Conservation (phyloP, 2,888 invertebrate genomes). For the Lycia hirtaria region DNA sequence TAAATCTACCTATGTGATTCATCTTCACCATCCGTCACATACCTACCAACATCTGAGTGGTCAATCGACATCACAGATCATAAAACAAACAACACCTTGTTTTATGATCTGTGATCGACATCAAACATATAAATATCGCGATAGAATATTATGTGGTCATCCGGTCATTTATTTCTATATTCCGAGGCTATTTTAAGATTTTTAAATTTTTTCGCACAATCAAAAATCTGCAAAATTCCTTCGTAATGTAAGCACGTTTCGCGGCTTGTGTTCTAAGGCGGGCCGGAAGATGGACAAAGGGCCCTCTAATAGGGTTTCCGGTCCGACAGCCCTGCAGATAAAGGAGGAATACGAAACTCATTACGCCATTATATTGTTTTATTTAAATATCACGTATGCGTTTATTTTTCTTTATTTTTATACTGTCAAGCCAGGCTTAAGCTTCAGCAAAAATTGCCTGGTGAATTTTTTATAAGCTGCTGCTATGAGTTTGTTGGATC, state of each 20-base stretch:
- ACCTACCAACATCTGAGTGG: no score
- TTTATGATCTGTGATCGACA: no score
- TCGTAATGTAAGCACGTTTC: conserved; percentile 13
- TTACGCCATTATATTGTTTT: conserved; percentile 7
- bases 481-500: no score
- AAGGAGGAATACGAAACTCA: conserved; percentile 13
- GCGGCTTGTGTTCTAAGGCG: conserved; percentile 13
- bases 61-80: no score
- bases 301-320: conserved; percentile 35
- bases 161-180: no score
- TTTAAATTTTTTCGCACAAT: background rate
- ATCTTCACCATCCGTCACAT: no score
- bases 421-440: background rate
- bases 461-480: no score
- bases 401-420: background rate
- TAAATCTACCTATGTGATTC: no score
- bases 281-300: conserved; percentile 32
- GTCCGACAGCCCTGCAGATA: conserved; percentile 17
- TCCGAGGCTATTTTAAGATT: no score
- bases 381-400: background rate
- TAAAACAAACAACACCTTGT: no score
- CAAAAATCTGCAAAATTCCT: conserved; percentile 3
- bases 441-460: background rate
- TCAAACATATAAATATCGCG: no score
- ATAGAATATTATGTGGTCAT: no score